Evolutionary conservation across 1,140 invertebrate species (phyloP), one percentile per base, ranked within the genome.

Genomic region (Drosophila nannoptera): DNA sequence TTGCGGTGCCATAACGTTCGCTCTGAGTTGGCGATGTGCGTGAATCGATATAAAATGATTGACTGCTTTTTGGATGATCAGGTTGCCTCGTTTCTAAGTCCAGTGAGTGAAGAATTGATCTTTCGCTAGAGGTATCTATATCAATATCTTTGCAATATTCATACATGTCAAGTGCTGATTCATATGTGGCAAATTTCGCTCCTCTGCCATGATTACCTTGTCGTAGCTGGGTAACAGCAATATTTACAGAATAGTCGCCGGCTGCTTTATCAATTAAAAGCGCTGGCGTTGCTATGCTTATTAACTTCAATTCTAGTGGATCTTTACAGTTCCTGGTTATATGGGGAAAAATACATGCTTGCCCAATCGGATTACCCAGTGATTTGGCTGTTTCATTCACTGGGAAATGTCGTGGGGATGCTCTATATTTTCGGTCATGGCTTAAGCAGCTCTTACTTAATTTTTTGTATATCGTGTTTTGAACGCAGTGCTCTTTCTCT

Each of bases 1-100:
- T 14, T n/a, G 60, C 38, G 5, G 36, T 53, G 5, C 35, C 40
- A 45, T 62, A 55, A 8, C 62, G 49, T 5, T 62, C 59, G 12
- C 33, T 52, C 12, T 50, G 40, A 14, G 12, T 14, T 43, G 40
- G 14, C 12, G 12, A 43, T 14, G 12, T 22, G 22, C 3, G 12
- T 12, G 45, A 31, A 55, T 55, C 22, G 12, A 42, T 32, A 7
- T 32, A 55, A 42, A 52, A 64, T 12, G 22, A 35, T n/a, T 38
- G n/a, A 12, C 52, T 64, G 4, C 55, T 32, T 11, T 36, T 14
- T 16, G 36, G n/a, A 22, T 22, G 1, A 22, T 1, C 3, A 22
- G 22, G 3, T 22, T 22, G 22, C 22, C 22, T 22, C 22, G 22
- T 22, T 22, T 22, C 22, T 22, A 22, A 22, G 22, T 22, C 22